Evolutionary conservation across 2,888 invertebrate genomes (phyloP).

Genomic region (Charanyca ferruginea): DNA sequence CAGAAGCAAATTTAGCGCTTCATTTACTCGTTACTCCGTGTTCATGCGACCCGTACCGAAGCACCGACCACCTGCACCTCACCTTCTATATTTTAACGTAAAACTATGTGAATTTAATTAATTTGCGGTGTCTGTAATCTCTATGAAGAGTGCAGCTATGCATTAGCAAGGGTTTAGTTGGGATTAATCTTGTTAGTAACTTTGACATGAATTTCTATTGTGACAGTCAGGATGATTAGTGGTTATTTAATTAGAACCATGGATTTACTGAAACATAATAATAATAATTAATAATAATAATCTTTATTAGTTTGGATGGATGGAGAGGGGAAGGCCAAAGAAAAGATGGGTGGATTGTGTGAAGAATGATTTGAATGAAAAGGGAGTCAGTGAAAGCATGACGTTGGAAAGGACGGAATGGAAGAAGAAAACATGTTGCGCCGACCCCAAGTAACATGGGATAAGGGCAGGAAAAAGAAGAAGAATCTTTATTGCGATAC

Average conservation of each 20-base stretch:
- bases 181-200: slow-evolving; percentile 28
- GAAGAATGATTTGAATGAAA: too few relatives aligned
- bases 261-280: neutral
- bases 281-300: too few relatives aligned
- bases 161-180: slow-evolving; percentile 38
- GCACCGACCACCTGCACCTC: slow-evolving; percentile 43
- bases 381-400: too few relatives aligned
- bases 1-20: neutral
- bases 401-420: too few relatives aligned
- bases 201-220: slow-evolving; percentile 1
- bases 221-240: slow-evolving; percentile 10
- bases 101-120: slow-evolving; percentile 58
- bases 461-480: too few relatives aligned
- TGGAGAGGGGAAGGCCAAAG: too few relatives aligned
- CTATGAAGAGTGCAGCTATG: slow-evolving; percentile 45
- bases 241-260: neutral
- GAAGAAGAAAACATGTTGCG: too few relatives aligned
- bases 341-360: too few relatives aligned
- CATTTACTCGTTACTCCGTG: slow-evolving; percentile 36
- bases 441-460: too few relatives aligned
- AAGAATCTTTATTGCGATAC: too few relatives aligned
- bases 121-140: slow-evolving; percentile 52
- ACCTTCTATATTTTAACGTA: slow-evolving; percentile 41
- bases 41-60: slow-evolving; percentile 5
- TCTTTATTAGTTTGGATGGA: too few relatives aligned